Percentiles rank a stretch among this genome's conserved stretches.
These are phyloP conservation scores for Chelmon rostratus DNA, from an alignment of 2,797 vertebrate species.

Conservation along the genomic window DNA sequence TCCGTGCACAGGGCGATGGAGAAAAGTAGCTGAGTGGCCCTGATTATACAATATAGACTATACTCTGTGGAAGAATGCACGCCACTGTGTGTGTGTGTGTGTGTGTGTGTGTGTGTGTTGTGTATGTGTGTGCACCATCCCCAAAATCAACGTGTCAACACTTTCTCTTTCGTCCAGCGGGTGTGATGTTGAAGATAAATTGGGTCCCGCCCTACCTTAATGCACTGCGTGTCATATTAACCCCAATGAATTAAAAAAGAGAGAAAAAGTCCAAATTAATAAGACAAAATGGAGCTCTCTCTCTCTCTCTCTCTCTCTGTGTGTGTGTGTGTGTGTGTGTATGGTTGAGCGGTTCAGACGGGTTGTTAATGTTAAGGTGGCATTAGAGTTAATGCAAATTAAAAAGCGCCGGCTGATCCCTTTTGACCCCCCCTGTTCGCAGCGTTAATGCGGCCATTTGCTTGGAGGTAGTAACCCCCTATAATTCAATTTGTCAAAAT, in stretches of 20 bases:
- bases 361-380: conserved; percentile 80
- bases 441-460: conserved; percentile 85
- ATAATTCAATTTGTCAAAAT: conserved; percentile 92
- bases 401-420: conserved; percentile 78
- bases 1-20: conserved; percentile 26
- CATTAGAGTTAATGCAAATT: conserved; percentile 85
- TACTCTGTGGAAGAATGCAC: not conserved
- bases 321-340: conserved; percentile 41
- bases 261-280: conserved; percentile 61
- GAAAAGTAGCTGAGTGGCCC: conserved; percentile 1
- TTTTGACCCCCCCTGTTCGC: conserved; percentile 72
- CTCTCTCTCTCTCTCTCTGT: not conserved
- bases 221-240: conserved; percentile 67
- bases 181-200: conserved; percentile 63
- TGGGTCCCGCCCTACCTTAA: conserved; percentile 52
- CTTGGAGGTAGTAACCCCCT: conserved; percentile 87
- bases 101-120: not conserved
- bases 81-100: not conserved
- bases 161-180: conserved; percentile 31
- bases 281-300: conserved; percentile 54
- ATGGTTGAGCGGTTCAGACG: conserved; percentile 74
- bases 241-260: conserved; percentile 51
- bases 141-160: conserved; percentile 52
- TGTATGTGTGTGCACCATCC: not conserved
- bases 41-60: not conserved